Evolutionary conservation across 2,113 vertebrate genomes (phyloP), one percentile per base, ranked within the genome.

Genomic region (Psilopogon haemacephalus): DNA sequence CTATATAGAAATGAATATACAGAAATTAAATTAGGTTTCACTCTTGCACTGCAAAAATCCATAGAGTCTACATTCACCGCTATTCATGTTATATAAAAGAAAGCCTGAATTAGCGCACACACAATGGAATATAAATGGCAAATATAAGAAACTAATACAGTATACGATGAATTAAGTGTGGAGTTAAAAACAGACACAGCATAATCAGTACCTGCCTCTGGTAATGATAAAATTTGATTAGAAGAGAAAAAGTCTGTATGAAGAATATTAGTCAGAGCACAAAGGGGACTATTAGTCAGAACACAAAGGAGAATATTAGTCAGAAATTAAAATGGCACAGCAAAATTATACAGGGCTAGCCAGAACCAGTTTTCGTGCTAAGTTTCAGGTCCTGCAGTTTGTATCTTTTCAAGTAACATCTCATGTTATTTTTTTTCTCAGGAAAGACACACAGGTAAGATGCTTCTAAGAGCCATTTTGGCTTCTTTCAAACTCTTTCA

Each of bases 21-120:
- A 84, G 93, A 92, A 95, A 92, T 44, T 18, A 90, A 82, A 87
- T 93, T 75, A 33, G 37, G 77, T 89, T 86, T 86, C 84, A 32
- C 38, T 84, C 28, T 76, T 60, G 60, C 42, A 52, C 56, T 69
- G 40, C 52, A 54, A 28, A 85, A 86, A 35, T 62, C 48, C 48
- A 5, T 10, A 35, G 12, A 80, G 74, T 67, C 65, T 93, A 73
- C 40, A 74, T 91, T 86, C 81, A 38, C 14, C 26, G 48, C 32
- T 67, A 74, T 55, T 91, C 30, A 21, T 13, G 28, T 56, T 69
- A 64, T 44, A 62, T 50, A 55, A 84, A 93, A 68, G 63, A 76
- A 68, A 73, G 28, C 17, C 68, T 38, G 42, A 87, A 73, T 64
- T 72, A 87, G 79, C 78, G 79, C 78, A 65, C 7, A 5, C 70